Base-by-base conservation (phyloP, 2,888 invertebrate genomes). In the Zhuqinia jingwanae region DNA sequence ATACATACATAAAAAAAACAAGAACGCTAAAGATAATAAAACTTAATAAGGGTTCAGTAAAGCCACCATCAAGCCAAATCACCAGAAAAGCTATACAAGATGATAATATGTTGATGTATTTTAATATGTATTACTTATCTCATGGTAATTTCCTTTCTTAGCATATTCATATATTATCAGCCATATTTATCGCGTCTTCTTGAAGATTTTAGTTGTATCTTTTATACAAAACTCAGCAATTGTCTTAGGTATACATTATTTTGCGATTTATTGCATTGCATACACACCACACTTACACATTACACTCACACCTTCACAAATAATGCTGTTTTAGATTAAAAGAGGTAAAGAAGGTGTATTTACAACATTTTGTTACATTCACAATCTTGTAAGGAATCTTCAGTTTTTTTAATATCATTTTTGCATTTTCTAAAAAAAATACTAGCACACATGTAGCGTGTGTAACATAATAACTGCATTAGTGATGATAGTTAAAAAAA, bases 381-480 rank as follows among this genome's bases (percentile, higher is more conserved):
- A 36, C 36, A 50, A n/a, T 50, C n/a, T n/a, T n/a, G n/a, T n/a
- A n/a, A 70, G 70, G 70, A 70, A 47, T 70, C 73, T 53, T 73
- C 45, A 15, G 13, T 45, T 45, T 11, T 42, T 36, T 36, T n/a
- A n/a, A n/a, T n/a, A n/a, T n/a, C n/a, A 36, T 60, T 70, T 47
- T 70, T 42, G 15, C 36, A 22, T 76, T 76, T 76, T 58, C 11
- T 42, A 20, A 50, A 15, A 58, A 58, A 76, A 56, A 10, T 42
- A 22, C 30, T 75, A 47, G 50, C 50, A n/a, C n/a, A 58, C 10
- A 58, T 53, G 30, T 30, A 50, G n/a, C n/a, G 36, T 76, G 36
- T 20, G 58, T 2, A 76, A 76, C 76, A 76, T 22, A 56, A 58
- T 76, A 76, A 76, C 58, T 58, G 76, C 76, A 76, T 76, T 76